These are phyloP conservation scores for Drosophila tristis DNA, from an alignment of 1,140 invertebrate species.

Conservation along the genomic window DNA sequence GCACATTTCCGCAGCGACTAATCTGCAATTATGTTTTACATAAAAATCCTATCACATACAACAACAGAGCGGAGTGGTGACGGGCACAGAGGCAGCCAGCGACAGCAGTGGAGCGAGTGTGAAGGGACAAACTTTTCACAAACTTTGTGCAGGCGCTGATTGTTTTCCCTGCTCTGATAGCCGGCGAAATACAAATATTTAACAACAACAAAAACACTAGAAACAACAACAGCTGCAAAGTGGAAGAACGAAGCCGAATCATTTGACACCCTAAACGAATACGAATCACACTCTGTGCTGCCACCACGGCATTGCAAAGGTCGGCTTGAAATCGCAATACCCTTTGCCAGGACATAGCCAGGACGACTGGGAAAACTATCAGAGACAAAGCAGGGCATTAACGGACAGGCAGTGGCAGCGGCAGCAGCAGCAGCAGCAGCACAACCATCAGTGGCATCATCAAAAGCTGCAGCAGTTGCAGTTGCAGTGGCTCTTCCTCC, in stretches of 20 bases:
- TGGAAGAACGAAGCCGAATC: neutral
- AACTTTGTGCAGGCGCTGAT: slow-evolving; percentile 59
- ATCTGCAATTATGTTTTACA: slow-evolving; percentile 82
- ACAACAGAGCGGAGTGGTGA: slow-evolving; percentile 5
- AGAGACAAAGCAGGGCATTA: slow-evolving; percentile 23
- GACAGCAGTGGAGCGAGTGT: too few relatives aligned
- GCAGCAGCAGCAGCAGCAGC: slow-evolving; percentile 3
- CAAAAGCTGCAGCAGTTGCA: slow-evolving; percentile 4
- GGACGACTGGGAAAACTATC: slow-evolving; percentile 22
- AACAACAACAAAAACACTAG: slow-evolving; percentile 35
- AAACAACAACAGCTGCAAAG: neutral
- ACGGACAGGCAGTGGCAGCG: neutral
- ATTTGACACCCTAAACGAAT: neutral
- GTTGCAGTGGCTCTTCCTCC: too few relatives aligned
- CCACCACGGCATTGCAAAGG: neutral
- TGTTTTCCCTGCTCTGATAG: slow-evolving; percentile 63
- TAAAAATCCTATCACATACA: slow-evolving; percentile 72
- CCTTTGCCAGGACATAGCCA: slow-evolving; percentile 1
- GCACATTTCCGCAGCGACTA: slow-evolving; percentile 68
- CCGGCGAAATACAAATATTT: slow-evolving; percentile 45
- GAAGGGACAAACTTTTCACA: slow-evolving; percentile 45
- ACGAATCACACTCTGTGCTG: too few relatives aligned
- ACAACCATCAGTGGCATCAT: neutral
- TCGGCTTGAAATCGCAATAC: neutral
- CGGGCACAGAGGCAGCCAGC: too few relatives aligned